These are phyloP conservation scores for Enhydra lutris DNA, from an alignment of 2,113 vertebrate species.

Conservation along the genomic window DNA sequence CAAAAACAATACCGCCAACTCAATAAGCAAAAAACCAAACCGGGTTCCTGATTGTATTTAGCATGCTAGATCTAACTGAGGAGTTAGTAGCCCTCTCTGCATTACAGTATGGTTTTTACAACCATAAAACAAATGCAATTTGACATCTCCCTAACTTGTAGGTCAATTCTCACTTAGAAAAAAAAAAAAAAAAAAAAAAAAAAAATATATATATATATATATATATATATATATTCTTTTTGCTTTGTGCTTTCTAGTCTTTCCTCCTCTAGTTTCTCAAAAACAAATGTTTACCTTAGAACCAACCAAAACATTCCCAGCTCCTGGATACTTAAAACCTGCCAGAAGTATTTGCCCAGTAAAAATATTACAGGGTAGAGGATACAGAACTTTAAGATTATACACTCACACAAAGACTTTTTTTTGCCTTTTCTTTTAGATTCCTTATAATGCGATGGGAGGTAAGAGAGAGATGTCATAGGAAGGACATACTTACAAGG, in stretches of 20 bases:
- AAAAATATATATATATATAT: neutral
- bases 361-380: neutral
- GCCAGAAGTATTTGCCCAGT: neutral
- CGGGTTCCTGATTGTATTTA: neutral
- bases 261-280: neutral
- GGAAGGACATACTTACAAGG: neutral
- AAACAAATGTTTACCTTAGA: conserved; percentile 1
- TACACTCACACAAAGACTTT: neutral
- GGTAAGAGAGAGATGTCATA: neutral
- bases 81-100: neutral
- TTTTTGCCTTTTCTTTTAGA: neutral
- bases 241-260: neutral
- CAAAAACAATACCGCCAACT: neutral
- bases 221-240: neutral
- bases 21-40: neutral
- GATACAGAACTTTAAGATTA: neutral
- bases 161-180: neutral
- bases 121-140: neutral
- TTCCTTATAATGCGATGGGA: neutral
- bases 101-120: neutral
- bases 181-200: neutral
- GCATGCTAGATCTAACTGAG: neutral
- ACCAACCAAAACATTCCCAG: neutral
- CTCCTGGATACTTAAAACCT: neutral
- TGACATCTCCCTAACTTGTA: neutral